A percentile compares a stretch with the other conserved stretches of the same genome.
These are phyloP conservation scores for Cryptomyrus ogoouensis DNA, from an alignment of 2,113 vertebrate species.

Conservation along the genomic window DNA sequence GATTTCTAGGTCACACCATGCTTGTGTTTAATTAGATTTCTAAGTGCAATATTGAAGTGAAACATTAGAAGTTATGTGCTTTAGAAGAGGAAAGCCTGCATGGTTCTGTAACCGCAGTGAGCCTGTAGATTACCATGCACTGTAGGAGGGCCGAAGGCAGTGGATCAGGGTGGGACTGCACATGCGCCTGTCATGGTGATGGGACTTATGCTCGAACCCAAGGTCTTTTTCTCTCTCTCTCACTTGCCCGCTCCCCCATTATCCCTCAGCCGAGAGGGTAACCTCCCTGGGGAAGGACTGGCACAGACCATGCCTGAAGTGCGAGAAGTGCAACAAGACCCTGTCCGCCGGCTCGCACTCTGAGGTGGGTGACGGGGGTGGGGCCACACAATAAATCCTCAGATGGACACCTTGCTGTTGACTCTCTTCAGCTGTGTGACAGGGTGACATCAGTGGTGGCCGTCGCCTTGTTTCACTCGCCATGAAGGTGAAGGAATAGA, in stretches of 20 bases:
- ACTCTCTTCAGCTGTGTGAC: not conserved
- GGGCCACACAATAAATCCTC: not conserved
- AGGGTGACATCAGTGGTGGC: not conserved
- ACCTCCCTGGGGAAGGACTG: slow-evolving; percentile 92
- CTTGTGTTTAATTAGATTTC: not conserved
- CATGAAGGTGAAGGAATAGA: not conserved
- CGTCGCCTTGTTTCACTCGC: not conserved
- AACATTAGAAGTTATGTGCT: not conserved
- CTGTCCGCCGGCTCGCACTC: slow-evolving; percentile 77
- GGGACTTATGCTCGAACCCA: not conserved
- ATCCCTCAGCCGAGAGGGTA: slow-evolving; percentile 79
- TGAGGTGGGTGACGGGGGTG: slow-evolving; percentile 63
- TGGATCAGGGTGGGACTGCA: not conserved
- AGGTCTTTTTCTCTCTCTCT: not conserved
- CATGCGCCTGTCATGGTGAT: not conserved
- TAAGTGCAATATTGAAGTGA: not conserved
- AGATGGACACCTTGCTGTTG: not conserved
- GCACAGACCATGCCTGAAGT: slow-evolving; percentile 88
- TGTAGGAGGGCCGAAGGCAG: not conserved
- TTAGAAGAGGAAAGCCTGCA: not conserved
- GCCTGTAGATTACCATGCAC: not conserved
- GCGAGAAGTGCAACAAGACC: slow-evolving; percentile 89
- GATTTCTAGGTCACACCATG: not conserved
- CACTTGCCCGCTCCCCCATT: not conserved
- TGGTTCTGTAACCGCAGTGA: not conserved